phyloP scores from a whole-genome alignment of 1,140 invertebrate genomes.

The Caenorhabditis tropicalis region DNA sequence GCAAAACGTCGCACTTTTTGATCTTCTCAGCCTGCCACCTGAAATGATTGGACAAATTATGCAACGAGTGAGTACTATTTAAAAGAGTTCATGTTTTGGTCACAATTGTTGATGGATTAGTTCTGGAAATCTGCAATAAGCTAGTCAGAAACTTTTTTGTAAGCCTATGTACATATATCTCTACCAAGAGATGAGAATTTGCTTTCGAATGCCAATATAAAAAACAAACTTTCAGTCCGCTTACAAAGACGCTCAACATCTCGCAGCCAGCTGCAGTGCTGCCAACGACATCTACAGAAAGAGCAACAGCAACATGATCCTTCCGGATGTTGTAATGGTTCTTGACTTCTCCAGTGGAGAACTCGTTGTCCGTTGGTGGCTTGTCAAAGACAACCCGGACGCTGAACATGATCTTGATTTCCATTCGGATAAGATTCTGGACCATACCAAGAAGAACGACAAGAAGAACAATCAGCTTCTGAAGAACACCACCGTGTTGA shows the following conservation, averaged over 20 bases:
- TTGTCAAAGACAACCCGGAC: background rate
- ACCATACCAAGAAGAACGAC: background rate
- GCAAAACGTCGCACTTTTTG: background rate
- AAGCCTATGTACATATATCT: no score
- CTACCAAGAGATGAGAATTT: no score
- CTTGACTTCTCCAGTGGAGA: constrained; percentile 12
- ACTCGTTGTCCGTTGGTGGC: background rate
- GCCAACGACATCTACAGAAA: background rate
- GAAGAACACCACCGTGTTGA: background rate
- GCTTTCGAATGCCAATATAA: background rate
- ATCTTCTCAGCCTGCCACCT: background rate
- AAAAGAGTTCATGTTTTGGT: no score
- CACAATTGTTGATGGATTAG: no score
- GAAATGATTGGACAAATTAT: constrained; percentile 13
- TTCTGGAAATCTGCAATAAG: no score
- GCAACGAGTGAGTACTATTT: constrained; percentile 24
- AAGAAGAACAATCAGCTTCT: constrained; percentile 9
- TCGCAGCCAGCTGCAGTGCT: background rate
- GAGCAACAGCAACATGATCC: background rate
- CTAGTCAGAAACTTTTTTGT: no score
- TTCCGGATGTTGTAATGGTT: background rate
- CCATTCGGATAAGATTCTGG: background rate
- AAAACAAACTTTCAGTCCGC: background rate
- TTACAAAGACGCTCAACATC: background rate
- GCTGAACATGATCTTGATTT: background rate